These are phyloP conservation scores for Hemichromis elongatus DNA, from an alignment of 2,113 vertebrate genomes.

Conservation along the genomic window DNA sequence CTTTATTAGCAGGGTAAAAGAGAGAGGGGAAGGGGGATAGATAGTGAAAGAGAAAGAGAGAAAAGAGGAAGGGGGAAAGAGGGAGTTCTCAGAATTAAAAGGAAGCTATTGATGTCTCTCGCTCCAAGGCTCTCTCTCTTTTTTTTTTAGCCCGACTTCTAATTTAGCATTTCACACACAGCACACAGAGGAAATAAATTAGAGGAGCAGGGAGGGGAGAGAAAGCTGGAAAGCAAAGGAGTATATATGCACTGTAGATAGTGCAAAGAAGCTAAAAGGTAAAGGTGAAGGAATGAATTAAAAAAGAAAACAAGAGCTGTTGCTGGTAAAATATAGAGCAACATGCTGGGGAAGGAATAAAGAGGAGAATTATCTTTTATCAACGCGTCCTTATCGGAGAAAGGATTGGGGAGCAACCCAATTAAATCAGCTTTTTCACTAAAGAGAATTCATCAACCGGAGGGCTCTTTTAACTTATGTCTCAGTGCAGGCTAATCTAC, in stretches of 20 bases:
- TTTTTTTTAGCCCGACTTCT: constrained; percentile 22
- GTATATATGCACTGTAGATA: not conserved
- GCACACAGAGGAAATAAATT: constrained; percentile 54
- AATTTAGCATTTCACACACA: constrained; percentile 67
- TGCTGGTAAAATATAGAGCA: constrained; percentile 6
- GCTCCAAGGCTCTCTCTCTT: constrained; percentile 51
- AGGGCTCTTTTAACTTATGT: constrained; percentile 52
- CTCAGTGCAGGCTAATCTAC: constrained; percentile 11
- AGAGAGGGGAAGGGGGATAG: not conserved
- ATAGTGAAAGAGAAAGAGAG: constrained; percentile 14
- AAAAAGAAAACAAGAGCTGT: not conserved
- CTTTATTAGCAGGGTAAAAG: constrained; percentile 51
- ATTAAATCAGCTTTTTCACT: constrained; percentile 61
- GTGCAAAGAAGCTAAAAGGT: not conserved
- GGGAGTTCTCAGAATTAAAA: constrained; percentile 63
- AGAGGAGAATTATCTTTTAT: constrained; percentile 50
- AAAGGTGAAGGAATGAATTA: not conserved
- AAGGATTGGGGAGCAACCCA: constrained; percentile 48
- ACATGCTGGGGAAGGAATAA: not conserved
- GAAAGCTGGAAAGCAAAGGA: not conserved
- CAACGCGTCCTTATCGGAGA: constrained; percentile 41
- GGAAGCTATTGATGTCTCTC: constrained; percentile 63
- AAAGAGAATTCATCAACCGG: constrained; percentile 58
- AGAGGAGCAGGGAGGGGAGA: constrained; percentile 6
- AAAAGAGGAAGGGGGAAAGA: not conserved